Percentiles rank a stretch among this genome's conserved stretches.
Conservation (phyloP, 2,797 vertebrate species). For the Schizothorax lantsangensis region DNA sequence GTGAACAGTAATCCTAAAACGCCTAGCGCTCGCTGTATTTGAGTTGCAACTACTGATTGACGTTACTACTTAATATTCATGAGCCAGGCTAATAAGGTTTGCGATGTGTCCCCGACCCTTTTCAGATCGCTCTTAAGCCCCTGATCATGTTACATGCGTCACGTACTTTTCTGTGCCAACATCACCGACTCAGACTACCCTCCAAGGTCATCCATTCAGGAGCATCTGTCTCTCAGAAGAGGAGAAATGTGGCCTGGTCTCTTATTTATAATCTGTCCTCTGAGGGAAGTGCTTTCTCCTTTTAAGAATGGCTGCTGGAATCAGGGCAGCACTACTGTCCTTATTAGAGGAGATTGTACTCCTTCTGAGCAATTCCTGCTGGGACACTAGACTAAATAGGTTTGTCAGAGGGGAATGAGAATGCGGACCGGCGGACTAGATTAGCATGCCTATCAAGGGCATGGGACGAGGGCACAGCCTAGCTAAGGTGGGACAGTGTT, state of each 20-base stretch:
- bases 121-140: neutral
- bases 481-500: slow-evolving; percentile 56
- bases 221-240: slow-evolving; percentile 57
- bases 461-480: slow-evolving; percentile 41
- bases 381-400: slow-evolving; percentile 81
- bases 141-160: neutral
- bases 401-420: slow-evolving; percentile 75
- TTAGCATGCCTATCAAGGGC: slow-evolving; percentile 74
- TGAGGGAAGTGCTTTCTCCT: slow-evolving; percentile 69
- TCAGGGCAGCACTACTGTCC: slow-evolving; percentile 68
- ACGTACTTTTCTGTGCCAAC: slow-evolving; percentile 32
- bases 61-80: neutral
- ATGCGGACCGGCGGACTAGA: slow-evolving; percentile 71
- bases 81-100: neutral
- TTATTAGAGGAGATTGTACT: slow-evolving; percentile 78
- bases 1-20: neutral
- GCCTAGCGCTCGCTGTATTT: neutral
- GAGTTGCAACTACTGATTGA: neutral
- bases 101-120: neutral
- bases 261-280: slow-evolving; percentile 79
- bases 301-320: slow-evolving; percentile 68
- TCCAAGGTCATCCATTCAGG: slow-evolving; percentile 58
- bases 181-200: slow-evolving; percentile 22
- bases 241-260: slow-evolving; percentile 69
- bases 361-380: slow-evolving; percentile 78